Conservation (phyloP, 2,113 vertebrate species). For the Tupaia tana region DNA sequence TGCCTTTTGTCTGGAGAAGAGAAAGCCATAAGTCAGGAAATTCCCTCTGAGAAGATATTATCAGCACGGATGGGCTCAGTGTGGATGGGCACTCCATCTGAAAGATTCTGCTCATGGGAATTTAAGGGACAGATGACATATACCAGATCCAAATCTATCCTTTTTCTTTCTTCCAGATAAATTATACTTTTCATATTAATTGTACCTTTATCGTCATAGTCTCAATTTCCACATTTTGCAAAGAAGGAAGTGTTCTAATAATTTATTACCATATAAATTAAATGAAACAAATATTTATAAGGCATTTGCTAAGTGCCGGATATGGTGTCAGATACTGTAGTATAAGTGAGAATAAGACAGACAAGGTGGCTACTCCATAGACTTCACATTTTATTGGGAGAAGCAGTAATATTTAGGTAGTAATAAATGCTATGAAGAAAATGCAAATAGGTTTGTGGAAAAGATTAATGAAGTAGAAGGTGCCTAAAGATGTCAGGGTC, state of each 20-base stretch:
- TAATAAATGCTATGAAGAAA: not conserved
- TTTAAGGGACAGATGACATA: not conserved
- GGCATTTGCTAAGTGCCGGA: not conserved
- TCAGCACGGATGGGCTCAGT: not conserved
- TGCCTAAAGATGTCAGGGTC: not conserved
- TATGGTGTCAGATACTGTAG: not conserved
- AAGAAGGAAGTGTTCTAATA: constrained; percentile 48
- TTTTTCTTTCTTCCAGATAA: not conserved
- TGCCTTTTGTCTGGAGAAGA: constrained; percentile 39
- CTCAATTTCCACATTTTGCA: not conserved
- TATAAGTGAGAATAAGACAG: not conserved
- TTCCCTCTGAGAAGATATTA: not conserved
- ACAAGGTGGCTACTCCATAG: not conserved
- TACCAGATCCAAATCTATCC: not conserved
- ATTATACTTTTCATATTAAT: constrained; percentile 21
- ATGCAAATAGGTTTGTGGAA: not conserved
- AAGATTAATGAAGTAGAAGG: not conserved
- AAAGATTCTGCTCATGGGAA: not conserved
- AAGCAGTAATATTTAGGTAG: not conserved
- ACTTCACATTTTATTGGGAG: not conserved
- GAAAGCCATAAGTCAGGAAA: constrained; percentile 2
- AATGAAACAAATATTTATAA: not conserved
- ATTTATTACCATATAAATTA: not conserved
- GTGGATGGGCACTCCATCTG: not conserved
- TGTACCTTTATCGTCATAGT: not conserved